Base-by-base conservation (phyloP, 2,113 vertebrate species). In the Dasypus novemcinctus region DNA sequence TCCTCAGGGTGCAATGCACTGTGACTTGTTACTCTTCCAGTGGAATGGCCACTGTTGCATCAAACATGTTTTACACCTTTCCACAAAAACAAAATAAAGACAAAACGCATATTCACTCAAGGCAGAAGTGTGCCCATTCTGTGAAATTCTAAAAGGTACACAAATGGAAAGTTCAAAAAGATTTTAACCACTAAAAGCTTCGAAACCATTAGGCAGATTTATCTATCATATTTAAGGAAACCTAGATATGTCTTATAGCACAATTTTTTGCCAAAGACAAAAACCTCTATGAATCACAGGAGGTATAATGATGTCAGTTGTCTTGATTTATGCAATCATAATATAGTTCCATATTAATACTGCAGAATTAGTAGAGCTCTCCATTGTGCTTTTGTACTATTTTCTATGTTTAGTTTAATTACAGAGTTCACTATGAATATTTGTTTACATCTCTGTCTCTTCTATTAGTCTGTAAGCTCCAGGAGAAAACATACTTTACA, bases 41-140 rank as follows among this genome's bases (percentile, higher is more conserved):
- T 97, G 98, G 97, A 98, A 98, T 97, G 97, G 98, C 91, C 94
- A 85, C 91, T 97, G 97, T 80, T 98, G 98, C 98, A 98, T 98
- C 95, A 96, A 97, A 98, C 98, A 98, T 82, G 98, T 98, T 99
- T 98, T 98, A 96, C 98, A 98, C 98, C 98, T 98, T 98, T 98
- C 97, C 97, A 97, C 79, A n/a, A n/a, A n/a, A n/a, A n/a, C n/a
- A n/a, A n/a, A n/a, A n/a, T n/a, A n/a, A n/a, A n/a, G n/a, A n/a
- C n/a, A n/a, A n/a, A 49, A 49, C 11, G 46, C 8, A 49, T 63
- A 17, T 52, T 81, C 25, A 8, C 38, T 66, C 59, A 46, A 71
- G 49, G 75, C 18, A 92, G 31, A 68, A 2, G 43, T 29, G 69
- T 64, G 7, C 4, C 72, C n/a, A 49, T 29, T 92, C 54, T 76